Evolutionary conservation across 2,888 invertebrate species (phyloP).

Genomic region (Brachyptera putata): DNA sequence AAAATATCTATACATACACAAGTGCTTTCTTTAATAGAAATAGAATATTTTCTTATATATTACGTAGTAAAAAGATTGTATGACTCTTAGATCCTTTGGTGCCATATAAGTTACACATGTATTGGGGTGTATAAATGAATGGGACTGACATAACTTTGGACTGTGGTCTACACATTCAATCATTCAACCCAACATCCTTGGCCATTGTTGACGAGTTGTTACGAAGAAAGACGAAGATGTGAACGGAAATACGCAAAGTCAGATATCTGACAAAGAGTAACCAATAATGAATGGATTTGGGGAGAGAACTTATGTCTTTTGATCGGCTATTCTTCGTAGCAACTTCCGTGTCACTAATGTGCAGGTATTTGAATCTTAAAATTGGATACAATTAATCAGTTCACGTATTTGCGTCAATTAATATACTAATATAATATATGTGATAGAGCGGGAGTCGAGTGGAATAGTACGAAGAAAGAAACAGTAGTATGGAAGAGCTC

Average conservation of each 20-base stretch:
- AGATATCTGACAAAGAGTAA: background rate
- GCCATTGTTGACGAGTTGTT: background rate
- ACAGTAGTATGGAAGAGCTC: too few species aligned
- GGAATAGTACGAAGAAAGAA: too few species aligned
- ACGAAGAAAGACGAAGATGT: background rate
- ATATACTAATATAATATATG: too few species aligned
- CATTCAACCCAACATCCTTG: constrained; percentile 6
- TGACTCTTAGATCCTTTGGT: too few species aligned
- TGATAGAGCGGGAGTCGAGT: too few species aligned
- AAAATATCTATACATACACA: background rate
- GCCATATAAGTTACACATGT: constrained; percentile 11
- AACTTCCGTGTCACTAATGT: too few species aligned
- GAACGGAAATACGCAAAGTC: constrained; percentile 8
- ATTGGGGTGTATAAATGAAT: background rate
- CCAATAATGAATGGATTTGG: background rate
- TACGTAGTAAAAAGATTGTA: too few species aligned
- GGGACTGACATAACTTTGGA: constrained; percentile 11
- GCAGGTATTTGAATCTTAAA: too few species aligned
- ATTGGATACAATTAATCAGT: too few species aligned
- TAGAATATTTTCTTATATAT: background rate
- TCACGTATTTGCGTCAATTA: too few species aligned
- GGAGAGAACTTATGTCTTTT: too few species aligned
- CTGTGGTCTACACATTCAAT: background rate
- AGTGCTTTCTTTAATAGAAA: background rate
- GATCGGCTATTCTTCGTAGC: background rate